A percentile compares a stretch with the other conserved stretches of the same genome.
phyloP scores from a whole-genome alignment of 2,797 vertebrate species.

The Petrocephalus sullivani region DNA sequence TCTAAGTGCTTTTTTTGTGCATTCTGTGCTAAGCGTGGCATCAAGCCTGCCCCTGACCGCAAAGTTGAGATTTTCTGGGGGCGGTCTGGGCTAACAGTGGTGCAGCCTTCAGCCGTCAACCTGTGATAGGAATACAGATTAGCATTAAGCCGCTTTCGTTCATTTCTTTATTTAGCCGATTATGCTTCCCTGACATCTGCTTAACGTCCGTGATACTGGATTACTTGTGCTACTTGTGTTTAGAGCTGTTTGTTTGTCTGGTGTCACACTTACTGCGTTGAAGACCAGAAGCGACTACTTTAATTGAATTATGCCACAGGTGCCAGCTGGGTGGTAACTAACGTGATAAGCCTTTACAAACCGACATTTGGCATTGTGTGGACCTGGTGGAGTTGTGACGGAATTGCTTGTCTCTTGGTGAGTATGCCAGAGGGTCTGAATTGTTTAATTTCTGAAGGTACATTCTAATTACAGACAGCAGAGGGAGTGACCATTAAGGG shows the following conservation, averaged over 20 bases:
- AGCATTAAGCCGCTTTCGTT: neutral
- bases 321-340: neutral
- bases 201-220: neutral
- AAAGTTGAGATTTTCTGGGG: conserved; percentile 1
- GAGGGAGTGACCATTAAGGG: neutral
- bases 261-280: conserved; percentile 57
- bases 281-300: conserved; percentile 17
- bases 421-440: conserved; percentile 31
- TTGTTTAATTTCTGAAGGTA: conserved; percentile 50
- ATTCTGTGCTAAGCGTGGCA: neutral
- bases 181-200: neutral
- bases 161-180: conserved; percentile 8
- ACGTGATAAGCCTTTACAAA: neutral
- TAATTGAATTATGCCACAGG: conserved; percentile 10
- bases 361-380: neutral
- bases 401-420: conserved; percentile 33
- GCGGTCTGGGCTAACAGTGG: neutral
- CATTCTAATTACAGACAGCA: conserved; percentile 29
- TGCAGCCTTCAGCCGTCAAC: neutral
- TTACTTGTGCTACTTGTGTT: neutral
- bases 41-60: neutral
- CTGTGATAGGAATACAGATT: conserved; percentile 9
- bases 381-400: neutral
- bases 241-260: conserved; percentile 46
- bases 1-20: neutral